Evolutionary conservation across 2,888 invertebrate species (phyloP).

Genomic region (Spodoptera exigua): DNA sequence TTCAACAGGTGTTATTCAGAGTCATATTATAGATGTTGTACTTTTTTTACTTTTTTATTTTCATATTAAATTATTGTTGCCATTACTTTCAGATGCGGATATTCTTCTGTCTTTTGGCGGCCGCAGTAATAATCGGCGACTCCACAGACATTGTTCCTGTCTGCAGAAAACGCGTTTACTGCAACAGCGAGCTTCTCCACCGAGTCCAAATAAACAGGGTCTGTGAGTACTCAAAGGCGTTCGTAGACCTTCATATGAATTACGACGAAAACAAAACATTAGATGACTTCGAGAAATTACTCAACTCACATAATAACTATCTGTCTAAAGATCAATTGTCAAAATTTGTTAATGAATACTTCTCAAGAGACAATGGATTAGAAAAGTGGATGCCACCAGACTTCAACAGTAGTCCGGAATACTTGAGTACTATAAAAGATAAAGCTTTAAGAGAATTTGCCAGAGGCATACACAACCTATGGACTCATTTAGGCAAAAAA

Average conservation of each 20-base stretch:
- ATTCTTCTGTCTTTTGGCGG: slow-evolving; percentile 59
- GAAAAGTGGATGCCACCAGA: slow-evolving; percentile 90
- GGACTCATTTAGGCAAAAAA: slow-evolving; percentile 90
- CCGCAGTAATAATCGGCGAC: slow-evolving; percentile 51
- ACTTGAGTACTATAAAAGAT: slow-evolving; percentile 90
- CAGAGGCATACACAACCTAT: slow-evolving; percentile 89
- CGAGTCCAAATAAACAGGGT: slow-evolving; percentile 91
- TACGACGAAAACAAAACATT: slow-evolving; percentile 89
- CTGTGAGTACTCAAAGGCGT: slow-evolving; percentile 94
- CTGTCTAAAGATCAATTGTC: slow-evolving; percentile 85
- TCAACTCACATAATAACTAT: slow-evolving; percentile 81
- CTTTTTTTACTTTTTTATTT: no score
- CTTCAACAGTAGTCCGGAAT: slow-evolving; percentile 88
- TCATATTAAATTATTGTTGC: slow-evolving; percentile 1
- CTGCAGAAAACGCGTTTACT: slow-evolving; percentile 91
- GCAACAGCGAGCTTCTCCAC: slow-evolving; percentile 92
- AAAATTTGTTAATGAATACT: slow-evolving; percentile 89
- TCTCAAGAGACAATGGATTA: slow-evolving; percentile 88
- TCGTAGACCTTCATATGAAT: slow-evolving; percentile 93
- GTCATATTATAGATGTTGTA: no score
- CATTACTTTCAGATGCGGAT: slow-evolving; percentile 77
- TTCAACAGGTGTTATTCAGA: no score
- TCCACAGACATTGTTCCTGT: slow-evolving; percentile 72
- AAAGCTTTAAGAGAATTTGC: slow-evolving; percentile 90
- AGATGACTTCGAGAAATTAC: slow-evolving; percentile 87